Conservation (phyloP, 2,113 vertebrate genomes). For the Anser brachyrhynchus region DNA sequence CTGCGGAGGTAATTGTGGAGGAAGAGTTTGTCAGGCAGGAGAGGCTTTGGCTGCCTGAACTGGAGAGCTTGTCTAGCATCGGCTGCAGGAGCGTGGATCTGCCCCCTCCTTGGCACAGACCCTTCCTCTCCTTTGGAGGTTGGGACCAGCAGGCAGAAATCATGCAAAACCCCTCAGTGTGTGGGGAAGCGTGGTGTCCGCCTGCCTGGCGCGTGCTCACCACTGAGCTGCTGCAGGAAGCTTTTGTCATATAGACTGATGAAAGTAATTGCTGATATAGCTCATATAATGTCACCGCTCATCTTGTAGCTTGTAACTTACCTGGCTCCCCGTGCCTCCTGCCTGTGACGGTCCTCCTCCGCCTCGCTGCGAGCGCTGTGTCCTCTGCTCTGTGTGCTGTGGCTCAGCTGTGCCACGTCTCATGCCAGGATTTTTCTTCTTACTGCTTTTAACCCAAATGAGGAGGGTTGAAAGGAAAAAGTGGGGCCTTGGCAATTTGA, state of each 20-base stretch:
- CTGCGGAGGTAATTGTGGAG: neutral
- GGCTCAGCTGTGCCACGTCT: neutral
- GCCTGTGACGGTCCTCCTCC: no score
- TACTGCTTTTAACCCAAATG: neutral
- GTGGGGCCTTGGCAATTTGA: neutral
- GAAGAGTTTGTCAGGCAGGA: neutral
- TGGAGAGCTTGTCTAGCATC: neutral
- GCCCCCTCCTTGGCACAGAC: neutral
- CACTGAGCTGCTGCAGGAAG: neutral
- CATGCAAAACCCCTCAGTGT: no score
- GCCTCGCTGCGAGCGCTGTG: neutral
- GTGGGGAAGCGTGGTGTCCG: fast-evolving
- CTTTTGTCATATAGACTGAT: neutral
- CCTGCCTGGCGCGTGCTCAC: fast-evolving
- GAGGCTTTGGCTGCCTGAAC: neutral
- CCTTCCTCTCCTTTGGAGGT: neutral
- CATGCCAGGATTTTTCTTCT: neutral
- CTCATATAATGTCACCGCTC: neutral
- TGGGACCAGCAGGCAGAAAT: neutral
- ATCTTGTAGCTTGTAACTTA: no score
- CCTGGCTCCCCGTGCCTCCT: fast-evolving
- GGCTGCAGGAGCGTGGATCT: neutral
- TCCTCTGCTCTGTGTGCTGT: fast-evolving
- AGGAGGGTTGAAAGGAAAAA: neutral
- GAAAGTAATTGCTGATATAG: neutral